Base-by-base conservation (phyloP, 2,888 invertebrate genomes). In the Ethmia dodecea region DNA sequence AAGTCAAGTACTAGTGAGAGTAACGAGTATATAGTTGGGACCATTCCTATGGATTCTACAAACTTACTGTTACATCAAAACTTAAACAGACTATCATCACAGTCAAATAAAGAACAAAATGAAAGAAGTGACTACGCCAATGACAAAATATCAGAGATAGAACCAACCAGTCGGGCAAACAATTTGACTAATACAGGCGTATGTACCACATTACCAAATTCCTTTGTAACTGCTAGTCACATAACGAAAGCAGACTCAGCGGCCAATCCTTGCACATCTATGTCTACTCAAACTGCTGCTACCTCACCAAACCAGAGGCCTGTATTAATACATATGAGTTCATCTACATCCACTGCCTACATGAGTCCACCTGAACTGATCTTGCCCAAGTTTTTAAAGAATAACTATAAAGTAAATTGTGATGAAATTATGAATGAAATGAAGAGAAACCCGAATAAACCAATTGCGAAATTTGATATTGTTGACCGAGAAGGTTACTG, bases 321-420 rank as follows among this genome's bases (percentile, higher is more conserved):
- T 3, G 49, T 66, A 4, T 68, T 70, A 41, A 55, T 72, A 40
- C 83, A 80, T 35, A 78, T 86, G 74, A 84, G 84, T 47, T 86
- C 87, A 9, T 84, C 87, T 1, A 83, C 84, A 9, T 87, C 87
- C 2, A 87, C 87, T 6, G 74, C 86, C 0, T 87, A 87, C 42
- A 75, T 87, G 84, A 87, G 87, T 42, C 87, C 87, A 4, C 87
- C 87, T 25, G 87, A 87, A 40, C 51, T 73, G 42, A 64, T 86
- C 8, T 44, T 80, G 35, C 86, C 86, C 0, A 60, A 60, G 40
- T 75, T 60, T 45, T 47, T 83, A 24, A 72, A 46, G 53, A 51
- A 50, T 12, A 52, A 60, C 40, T 55, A 52, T 40, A 37, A 29
- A 12, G 40, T 53, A 13, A 52, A 55, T 13, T 57, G 55, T 37